These are phyloP conservation scores for Nomada fabriciana DNA, from an alignment of 2,888 invertebrate species.

Conservation along the genomic window DNA sequence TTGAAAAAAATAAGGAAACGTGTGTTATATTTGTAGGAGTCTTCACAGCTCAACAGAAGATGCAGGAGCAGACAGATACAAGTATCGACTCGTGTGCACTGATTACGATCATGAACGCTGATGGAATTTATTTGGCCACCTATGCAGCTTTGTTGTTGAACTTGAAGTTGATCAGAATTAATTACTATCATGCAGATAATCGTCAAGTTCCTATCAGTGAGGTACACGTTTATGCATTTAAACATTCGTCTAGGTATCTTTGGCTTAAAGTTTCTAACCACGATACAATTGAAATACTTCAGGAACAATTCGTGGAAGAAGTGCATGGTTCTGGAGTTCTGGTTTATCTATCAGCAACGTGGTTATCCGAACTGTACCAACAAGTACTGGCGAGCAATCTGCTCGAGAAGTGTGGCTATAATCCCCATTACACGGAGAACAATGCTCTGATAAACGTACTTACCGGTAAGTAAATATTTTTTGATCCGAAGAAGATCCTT, in stretches of 20 bases:
- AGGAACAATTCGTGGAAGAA: slow-evolving; percentile 96
- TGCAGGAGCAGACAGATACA: slow-evolving; percentile 77
- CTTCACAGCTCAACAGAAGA: slow-evolving; percentile 79
- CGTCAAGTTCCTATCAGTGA: slow-evolving; percentile 85
- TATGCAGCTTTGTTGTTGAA: slow-evolving; percentile 94
- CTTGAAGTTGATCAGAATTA: slow-evolving; percentile 90
- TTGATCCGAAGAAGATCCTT: background rate
- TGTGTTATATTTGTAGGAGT: slow-evolving; percentile 70
- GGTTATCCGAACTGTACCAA: slow-evolving; percentile 97
- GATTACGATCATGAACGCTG: slow-evolving; percentile 95
- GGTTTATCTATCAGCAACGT: slow-evolving; percentile 96
- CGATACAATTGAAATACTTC: slow-evolving; percentile 51
- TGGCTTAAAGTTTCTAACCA: background rate
- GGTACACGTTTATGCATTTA: slow-evolving; percentile 76
- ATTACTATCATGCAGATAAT: slow-evolving; percentile 88
- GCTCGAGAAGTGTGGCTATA: slow-evolving; percentile 89
- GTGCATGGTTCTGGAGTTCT: slow-evolving; percentile 96
- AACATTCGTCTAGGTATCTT: background rate
- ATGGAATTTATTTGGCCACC: slow-evolving; percentile 96
- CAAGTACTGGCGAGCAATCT: slow-evolving; percentile 91
- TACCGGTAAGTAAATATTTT: slow-evolving; percentile 86
- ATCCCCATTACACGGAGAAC: slow-evolving; percentile 86
- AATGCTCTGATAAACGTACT: slow-evolving; percentile 90
- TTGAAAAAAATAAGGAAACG: background rate
- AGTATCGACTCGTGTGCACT: slow-evolving; percentile 85